These are phyloP conservation scores for Diadophis punctatus DNA, from an alignment of 2,113 vertebrate species.

Conservation along the genomic window DNA sequence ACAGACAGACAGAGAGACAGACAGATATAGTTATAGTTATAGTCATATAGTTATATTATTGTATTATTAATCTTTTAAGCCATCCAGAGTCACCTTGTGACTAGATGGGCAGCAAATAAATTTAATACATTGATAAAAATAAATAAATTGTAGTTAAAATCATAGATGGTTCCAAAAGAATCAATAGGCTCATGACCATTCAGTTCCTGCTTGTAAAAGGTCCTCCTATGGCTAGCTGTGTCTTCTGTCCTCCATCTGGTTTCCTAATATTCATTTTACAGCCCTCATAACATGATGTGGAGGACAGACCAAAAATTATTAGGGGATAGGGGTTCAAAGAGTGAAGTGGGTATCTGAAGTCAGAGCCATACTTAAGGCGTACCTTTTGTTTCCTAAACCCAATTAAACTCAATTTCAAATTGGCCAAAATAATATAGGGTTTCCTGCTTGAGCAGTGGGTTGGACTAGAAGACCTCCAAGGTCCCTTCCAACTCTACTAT, in stretches of 20 bases:
- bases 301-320: background rate
- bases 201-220: background rate
- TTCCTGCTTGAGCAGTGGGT: background rate
- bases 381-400: background rate
- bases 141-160: background rate
- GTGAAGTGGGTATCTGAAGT: background rate
- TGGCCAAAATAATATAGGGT: background rate
- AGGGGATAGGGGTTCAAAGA: background rate
- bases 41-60: background rate
- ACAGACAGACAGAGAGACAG: no score
- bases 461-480: background rate
- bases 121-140: background rate
- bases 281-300: background rate
- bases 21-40: no score
- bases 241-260: background rate
- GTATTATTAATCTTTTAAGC: background rate
- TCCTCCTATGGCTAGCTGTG: background rate
- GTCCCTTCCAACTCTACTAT: background rate
- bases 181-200: background rate
- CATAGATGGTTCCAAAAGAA: background rate
- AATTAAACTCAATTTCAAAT: background rate
- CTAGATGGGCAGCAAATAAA: background rate
- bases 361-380: background rate
- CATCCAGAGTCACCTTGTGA: background rate
- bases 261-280: background rate